These are phyloP conservation scores for Epirrhoe tristata DNA, from an alignment of 2,888 invertebrate species.

Conservation along the genomic window DNA sequence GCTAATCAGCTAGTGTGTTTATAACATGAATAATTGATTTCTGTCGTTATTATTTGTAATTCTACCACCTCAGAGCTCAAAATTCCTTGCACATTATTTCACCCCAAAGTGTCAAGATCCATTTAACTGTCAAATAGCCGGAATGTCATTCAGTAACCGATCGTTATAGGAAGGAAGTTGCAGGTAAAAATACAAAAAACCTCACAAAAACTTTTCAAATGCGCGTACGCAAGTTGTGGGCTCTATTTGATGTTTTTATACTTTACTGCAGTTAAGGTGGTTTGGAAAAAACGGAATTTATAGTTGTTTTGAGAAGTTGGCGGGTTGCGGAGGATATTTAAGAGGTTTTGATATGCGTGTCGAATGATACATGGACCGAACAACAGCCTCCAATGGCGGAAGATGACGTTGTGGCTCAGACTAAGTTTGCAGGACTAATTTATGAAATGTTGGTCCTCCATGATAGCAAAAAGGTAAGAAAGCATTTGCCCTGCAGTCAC, in stretches of 20 bases:
- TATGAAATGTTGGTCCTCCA: no score
- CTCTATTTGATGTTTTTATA: slow-evolving; percentile 51
- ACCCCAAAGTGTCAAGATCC: slow-evolving; percentile 64
- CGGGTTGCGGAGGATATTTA: slow-evolving; percentile 6
- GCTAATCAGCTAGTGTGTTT: no score
- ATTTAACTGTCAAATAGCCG: slow-evolving; percentile 74
- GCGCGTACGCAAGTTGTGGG: slow-evolving; percentile 64
- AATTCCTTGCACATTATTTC: slow-evolving; percentile 45
- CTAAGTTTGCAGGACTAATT: no score
- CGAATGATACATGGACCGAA: no score
- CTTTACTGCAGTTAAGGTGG: slow-evolving; percentile 56
- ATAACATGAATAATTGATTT: no score
- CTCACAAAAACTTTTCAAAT: slow-evolving; percentile 46
- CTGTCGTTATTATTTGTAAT: no score
- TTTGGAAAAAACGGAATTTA: slow-evolving; percentile 47
- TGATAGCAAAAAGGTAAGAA: no score
- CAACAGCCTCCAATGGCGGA: no score
- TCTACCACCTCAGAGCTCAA: slow-evolving; percentile 29
- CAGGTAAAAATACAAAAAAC: slow-evolving; percentile 75
- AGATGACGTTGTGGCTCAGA: no score
- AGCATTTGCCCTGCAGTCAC: no score
- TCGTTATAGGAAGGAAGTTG: slow-evolving; percentile 83
- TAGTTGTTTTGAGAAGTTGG: slow-evolving; percentile 33
- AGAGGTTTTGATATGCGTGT: background rate
- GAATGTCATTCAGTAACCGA: slow-evolving; percentile 83